These are phyloP conservation scores for Tetheella fluctuosa DNA, from an alignment of 2,888 invertebrate genomes.

Conservation along the genomic window DNA sequence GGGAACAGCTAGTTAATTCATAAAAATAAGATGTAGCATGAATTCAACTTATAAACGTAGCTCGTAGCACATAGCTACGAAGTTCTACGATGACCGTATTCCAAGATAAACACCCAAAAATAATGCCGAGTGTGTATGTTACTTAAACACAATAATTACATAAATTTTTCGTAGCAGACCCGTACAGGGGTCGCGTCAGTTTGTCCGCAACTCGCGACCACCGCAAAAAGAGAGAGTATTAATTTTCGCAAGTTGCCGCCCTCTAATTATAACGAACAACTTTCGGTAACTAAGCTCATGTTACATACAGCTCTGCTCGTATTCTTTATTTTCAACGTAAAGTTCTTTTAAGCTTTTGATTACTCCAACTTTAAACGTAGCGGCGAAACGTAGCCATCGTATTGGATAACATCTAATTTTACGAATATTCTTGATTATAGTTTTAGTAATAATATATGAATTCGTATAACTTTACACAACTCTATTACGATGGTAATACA, in stretches of 20 bases:
- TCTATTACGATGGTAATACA: no score
- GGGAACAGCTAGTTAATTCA: no score
- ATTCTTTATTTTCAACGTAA: conserved; percentile 58
- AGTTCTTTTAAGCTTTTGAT: conserved; percentile 53
- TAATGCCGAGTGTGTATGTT: conserved; percentile 24
- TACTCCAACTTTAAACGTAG: conserved; percentile 39
- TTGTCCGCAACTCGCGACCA: conserved; percentile 30
- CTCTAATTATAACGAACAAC: conserved; percentile 72
- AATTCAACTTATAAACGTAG: conserved; percentile 15
- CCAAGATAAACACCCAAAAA: conserved; percentile 13
- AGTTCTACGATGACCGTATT: conserved; percentile 28
- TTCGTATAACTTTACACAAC: no score
- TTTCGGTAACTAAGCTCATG: conserved; percentile 64
- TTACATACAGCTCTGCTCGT: conserved; percentile 59
- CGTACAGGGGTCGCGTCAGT: background rate
- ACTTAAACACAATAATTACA: conserved; percentile 36
- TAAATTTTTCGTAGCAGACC: conserved; percentile 10
- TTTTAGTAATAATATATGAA: no score
- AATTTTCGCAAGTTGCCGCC: conserved; percentile 63
- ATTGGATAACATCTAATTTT: conserved; percentile 34
- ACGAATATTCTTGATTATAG: no score
- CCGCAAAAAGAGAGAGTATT: conserved; percentile 65
- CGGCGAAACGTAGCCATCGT: conserved; percentile 37
- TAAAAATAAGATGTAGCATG: conserved; percentile 13
- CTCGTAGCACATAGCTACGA: conserved; percentile 27